Base-by-base conservation (phyloP, 1,140 invertebrate genomes). In the Uloborus diversus region DNA sequence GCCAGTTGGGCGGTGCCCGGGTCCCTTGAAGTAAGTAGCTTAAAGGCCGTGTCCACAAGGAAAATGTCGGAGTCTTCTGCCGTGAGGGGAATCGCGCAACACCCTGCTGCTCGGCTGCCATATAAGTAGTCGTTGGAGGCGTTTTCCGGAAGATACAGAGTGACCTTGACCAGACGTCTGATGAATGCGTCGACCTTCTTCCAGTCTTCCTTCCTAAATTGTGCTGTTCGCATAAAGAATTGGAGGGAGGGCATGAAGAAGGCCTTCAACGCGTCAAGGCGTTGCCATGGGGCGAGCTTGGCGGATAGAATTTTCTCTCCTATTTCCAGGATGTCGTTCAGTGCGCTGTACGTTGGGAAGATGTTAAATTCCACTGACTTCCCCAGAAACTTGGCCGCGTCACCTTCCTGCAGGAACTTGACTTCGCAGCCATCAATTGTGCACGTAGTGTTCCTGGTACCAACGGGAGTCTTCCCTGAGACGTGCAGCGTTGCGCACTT, bases 21-120 rank as follows among this genome's bases (percentile, higher is more conserved):
- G n/a, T 71, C 68, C 1, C 14, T 5, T 4, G 68, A 71, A 4
- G 33, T 25, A 3, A 59, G 53, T 3, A 71, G 53, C 35, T 71
- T 71, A 14, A 59, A 57, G 0, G 35, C 56, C 2, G n/a, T n/a
- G 27, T 71, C 68, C 0, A 71, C 23, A 0, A 33, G 32, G 14
- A n/a, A 11, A 0, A 71, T 13, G 53, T 71, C 68, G 4, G 32
- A 33, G 3, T 71, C 68, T 27, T 59, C 68, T 0, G 33, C 27
- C 0, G 23, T 9, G 5, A 37, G 13, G 0, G 68, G 68, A 11
- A 71, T 28, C 0, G 9, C 53, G 23, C 20, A 14, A 1, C 3
- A 42, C 0, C 30, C 56, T 0, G 5, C 20, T 0, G 9, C 14
- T 0, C 0, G 3, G 20, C 4, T 4, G 0, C 68, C 68, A 3